These are phyloP conservation scores for Muraenolepis orangiensis DNA, from an alignment of 2,797 vertebrate genomes.

Conservation along the genomic window DNA sequence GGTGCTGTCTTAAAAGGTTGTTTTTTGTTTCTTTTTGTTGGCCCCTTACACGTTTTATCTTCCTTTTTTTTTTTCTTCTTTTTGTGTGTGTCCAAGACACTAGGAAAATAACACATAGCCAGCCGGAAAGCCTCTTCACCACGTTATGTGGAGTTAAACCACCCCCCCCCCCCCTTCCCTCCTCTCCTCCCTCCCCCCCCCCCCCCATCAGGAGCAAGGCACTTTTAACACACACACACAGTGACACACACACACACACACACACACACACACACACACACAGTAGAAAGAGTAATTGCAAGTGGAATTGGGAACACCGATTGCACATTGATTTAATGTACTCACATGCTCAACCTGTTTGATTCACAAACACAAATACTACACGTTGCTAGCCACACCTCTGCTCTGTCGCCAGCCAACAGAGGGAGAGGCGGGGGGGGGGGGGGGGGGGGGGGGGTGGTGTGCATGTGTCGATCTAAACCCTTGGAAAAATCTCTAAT, in stretches of 20 bases:
- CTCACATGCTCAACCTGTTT: slow-evolving; percentile 30
- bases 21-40: too few species aligned
- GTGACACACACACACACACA: slow-evolving; percentile 9
- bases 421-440: too few species aligned
- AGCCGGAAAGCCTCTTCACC: slow-evolving; percentile 42
- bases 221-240: slow-evolving; percentile 49
- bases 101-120: slow-evolving; percentile 55
- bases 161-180: slow-evolving; percentile 25
- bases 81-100: slow-evolving; percentile 35
- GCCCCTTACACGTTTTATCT: slow-evolving; percentile 58
- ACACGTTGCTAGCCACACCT: slow-evolving; percentile 21
- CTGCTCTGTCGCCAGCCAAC: slow-evolving; percentile 30
- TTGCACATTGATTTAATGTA: slow-evolving; percentile 35
- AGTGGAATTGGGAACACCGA: slow-evolving; percentile 45
- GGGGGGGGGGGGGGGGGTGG: too few species aligned
- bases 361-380: slow-evolving; percentile 24
- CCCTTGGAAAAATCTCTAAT: too few species aligned
- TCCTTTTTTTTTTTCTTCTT: slow-evolving; percentile 56
- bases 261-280: slow-evolving; percentile 12
- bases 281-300: too few species aligned
- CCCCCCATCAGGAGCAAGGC: slow-evolving; percentile 49
- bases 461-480: too few species aligned
- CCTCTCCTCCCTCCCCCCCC: slow-evolving; percentile 27
- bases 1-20: slow-evolving; percentile 73
- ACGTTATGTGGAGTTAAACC: slow-evolving; percentile 32